Conservation (phyloP, 2,797 vertebrate species). For the Pipistrellus pipistrellus region DNA sequence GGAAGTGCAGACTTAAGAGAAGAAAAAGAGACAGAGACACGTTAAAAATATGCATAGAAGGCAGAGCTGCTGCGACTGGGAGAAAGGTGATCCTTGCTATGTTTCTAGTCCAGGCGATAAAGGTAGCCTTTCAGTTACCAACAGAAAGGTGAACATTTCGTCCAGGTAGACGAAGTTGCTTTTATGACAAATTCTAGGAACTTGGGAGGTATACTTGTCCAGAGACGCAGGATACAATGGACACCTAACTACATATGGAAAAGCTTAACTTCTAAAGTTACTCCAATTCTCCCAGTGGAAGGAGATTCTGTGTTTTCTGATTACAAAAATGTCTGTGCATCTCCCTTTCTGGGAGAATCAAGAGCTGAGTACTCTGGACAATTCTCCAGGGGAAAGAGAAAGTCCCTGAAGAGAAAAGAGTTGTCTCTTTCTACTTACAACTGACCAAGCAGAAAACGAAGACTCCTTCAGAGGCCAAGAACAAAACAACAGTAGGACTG, state of each 20-base stretch:
- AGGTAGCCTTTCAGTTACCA: background rate
- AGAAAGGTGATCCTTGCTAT: background rate
- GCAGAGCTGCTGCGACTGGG: background rate
- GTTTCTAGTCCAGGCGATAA: background rate
- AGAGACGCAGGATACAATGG: background rate
- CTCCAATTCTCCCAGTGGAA: background rate
- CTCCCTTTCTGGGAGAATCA: background rate
- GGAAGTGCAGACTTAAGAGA: background rate
- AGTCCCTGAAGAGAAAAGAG: background rate
- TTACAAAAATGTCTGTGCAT: background rate
- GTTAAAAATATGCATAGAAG: background rate
- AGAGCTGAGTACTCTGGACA: background rate
- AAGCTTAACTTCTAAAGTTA: no score
- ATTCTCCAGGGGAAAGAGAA: background rate
- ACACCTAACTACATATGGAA: background rate
- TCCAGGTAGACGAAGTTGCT: background rate
- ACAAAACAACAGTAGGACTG: background rate
- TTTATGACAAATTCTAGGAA: background rate
- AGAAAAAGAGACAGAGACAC: background rate
- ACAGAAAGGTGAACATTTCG: background rate
- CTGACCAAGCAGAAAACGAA: background rate
- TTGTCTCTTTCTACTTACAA: background rate
- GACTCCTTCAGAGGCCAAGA: background rate
- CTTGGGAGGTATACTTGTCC: background rate
- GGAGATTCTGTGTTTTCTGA: background rate